Percentiles rank a stretch among this genome's conserved stretches.
Conservation (phyloP, 2,888 invertebrate genomes). For the Phaonia tiefii region DNA sequence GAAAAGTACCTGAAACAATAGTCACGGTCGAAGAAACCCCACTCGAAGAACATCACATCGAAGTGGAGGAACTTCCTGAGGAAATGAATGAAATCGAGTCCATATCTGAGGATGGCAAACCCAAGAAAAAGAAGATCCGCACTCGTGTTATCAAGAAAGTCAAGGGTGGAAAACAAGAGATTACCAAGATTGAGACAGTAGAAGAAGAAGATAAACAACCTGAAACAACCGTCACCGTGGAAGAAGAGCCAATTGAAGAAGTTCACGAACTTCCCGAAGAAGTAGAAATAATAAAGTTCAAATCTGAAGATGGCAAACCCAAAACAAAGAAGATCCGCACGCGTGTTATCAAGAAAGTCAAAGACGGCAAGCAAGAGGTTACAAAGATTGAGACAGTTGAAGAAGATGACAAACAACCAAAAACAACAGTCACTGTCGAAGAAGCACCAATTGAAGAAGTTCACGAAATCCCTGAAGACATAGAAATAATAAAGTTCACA, state of each 20-base stretch:
- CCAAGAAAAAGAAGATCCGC: conserved; percentile 46
- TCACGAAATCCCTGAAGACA: conserved; percentile 47
- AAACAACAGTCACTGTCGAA: conserved; percentile 51
- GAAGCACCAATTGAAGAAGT: conserved; percentile 46
- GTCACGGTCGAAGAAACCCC: conserved; percentile 55
- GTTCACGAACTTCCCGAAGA: conserved; percentile 65
- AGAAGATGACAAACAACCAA: conserved; percentile 50
- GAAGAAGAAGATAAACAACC: conserved; percentile 71
- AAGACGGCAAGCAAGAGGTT: conserved; percentile 50
- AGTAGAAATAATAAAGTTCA: conserved; percentile 44
- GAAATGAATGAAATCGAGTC: conserved; percentile 74
- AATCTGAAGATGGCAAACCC: conserved; percentile 49
- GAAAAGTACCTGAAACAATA: conserved; percentile 56
- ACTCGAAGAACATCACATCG: conserved; percentile 36
- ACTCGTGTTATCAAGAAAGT: conserved; percentile 69
- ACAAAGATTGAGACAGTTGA: conserved; percentile 55
- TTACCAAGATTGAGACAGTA: conserved; percentile 79
- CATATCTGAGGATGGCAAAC: conserved; percentile 56
- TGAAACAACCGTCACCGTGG: conserved; percentile 72
- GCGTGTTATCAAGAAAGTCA: conserved; percentile 50
- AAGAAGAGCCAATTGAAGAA: conserved; percentile 71
- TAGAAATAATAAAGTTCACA: conserved; percentile 37
- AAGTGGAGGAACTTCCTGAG: conserved; percentile 68
- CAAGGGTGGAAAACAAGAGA: conserved; percentile 76
- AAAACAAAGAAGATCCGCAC: conserved; percentile 53